Evolutionary conservation across 2,888 invertebrate genomes (phyloP).

Genomic region (Ypsolopha sequella): DNA sequence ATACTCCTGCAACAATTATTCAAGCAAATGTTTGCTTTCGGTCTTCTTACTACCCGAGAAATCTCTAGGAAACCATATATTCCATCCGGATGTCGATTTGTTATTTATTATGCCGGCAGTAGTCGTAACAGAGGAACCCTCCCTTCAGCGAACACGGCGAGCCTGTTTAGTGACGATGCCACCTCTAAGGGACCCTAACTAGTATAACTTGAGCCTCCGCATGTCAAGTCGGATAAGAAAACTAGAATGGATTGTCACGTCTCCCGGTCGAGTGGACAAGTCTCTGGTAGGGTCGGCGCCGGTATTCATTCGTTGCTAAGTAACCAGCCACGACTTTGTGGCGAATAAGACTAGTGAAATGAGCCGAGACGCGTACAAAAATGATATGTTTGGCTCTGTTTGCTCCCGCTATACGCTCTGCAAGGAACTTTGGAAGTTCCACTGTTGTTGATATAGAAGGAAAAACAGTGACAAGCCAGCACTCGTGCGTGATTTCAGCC

Average conservation of each 20-base stretch:
- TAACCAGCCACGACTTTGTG: slow-evolving; percentile 47
- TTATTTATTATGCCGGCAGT: slow-evolving; percentile 66
- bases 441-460: slow-evolving; percentile 28
- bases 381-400: slow-evolving; percentile 44
- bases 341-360: slow-evolving; percentile 47
- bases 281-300: slow-evolving; percentile 37
- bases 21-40: slow-evolving; percentile 22
- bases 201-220: slow-evolving; percentile 33
- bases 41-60: slow-evolving; percentile 26
- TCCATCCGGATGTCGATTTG: slow-evolving; percentile 66
- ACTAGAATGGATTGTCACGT: slow-evolving; percentile 24
- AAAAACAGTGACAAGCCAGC: slow-evolving; percentile 33
- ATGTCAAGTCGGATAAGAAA: slow-evolving; percentile 9
- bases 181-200: slow-evolving; percentile 37
- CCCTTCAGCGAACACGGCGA: slow-evolving; percentile 47
- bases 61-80: slow-evolving; percentile 59
- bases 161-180: slow-evolving; percentile 61
- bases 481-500: slow-evolving; percentile 27
- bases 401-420: slow-evolving; percentile 18
- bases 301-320: slow-evolving; percentile 53
- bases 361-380: slow-evolving; percentile 47
- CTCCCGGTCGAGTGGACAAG: slow-evolving; percentile 31
- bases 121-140: slow-evolving; percentile 58
- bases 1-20: slow-evolving; percentile 10
- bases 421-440: slow-evolving; percentile 29